A percentile compares a stretch with the other conserved stretches of the same genome.
phyloP scores from a whole-genome alignment of 1,140 invertebrate species.

The Diuraphis noxia region DNA sequence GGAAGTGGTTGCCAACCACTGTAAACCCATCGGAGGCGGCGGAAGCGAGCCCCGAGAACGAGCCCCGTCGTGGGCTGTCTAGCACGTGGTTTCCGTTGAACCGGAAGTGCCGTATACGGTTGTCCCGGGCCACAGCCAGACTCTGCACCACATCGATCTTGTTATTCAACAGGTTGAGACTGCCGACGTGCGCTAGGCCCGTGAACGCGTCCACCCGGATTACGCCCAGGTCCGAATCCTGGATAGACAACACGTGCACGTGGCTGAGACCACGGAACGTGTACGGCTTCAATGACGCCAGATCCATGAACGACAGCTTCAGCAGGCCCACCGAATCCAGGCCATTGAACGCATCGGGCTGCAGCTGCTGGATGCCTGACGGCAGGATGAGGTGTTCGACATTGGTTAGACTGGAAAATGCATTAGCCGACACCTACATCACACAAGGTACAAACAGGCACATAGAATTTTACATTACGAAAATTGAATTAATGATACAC shows the following conservation, averaged over 20 bases:
- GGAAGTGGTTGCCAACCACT: conserved; percentile 77
- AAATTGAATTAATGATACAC: background rate
- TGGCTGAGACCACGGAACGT: conserved; percentile 77
- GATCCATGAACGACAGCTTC: conserved; percentile 80
- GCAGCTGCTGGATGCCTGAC: conserved; percentile 73
- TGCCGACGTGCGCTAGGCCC: conserved; percentile 70
- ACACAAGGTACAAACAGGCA: background rate
- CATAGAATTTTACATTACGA: background rate
- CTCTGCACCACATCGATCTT: conserved; percentile 80
- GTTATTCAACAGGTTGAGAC: conserved; percentile 76
- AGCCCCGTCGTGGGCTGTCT: conserved; percentile 69
- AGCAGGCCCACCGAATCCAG: conserved; percentile 75
- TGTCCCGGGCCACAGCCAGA: conserved; percentile 69
- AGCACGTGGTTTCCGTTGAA: conserved; percentile 81
- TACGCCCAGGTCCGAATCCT: conserved; percentile 78
- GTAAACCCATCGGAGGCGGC: conserved; percentile 70
- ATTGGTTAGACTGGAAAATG: conserved; percentile 78
- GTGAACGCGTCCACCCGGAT: conserved; percentile 73
- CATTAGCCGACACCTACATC: conserved; percentile 62
- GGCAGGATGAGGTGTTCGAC: conserved; percentile 76
- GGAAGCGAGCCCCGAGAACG: conserved; percentile 65
- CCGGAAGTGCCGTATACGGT: conserved; percentile 70
- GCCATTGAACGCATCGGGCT: conserved; percentile 78
- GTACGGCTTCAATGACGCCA: conserved; percentile 69
- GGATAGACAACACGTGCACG: conserved; percentile 72